Base-by-base conservation (phyloP, 2,113 vertebrate species). In the Bostrychus sinensis region DNA sequence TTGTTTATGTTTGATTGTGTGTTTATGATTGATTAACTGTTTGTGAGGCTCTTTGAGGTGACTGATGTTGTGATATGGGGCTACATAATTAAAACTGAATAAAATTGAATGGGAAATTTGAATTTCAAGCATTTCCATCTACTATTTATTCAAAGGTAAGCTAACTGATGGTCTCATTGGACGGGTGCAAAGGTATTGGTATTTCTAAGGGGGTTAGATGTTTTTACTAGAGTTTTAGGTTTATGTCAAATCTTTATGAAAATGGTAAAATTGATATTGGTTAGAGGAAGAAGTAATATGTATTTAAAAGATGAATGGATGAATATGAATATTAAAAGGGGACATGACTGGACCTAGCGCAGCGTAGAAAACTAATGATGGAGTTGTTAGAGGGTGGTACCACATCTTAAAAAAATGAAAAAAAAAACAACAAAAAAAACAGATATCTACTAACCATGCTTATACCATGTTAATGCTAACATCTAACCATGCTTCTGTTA, bases 341-440 rank as follows among this genome's bases (percentile, higher is more conserved):
- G n/a, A 63, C 13, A 36, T 17, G 38, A 25, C 3, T 36, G 48
- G 25, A 23, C 25, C 23, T 22, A 3, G 20, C 32, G 28, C 6
- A 36, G 26, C 13, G 32, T 50, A 34, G 14, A 48, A n/a, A 73
- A 69, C 68, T 80, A 82, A 75, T 70, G 75, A 78, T 54, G 51
- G 76, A 80, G 83, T 78, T 80, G 86, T 86, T 84, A 88, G 80
- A 90, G 66, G 82, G 84, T 86, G 89, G 87, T 82, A 85, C 83
- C 81, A 85, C 83, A 70, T 69, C 57, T 28, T 56, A 12, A 25
- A 56, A 62, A 34, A 12, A 32, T 25, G 28, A 50, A n/a, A 43
- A 43, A 51, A 63, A 76, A 50, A n/a, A n/a, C n/a, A n/a, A 14
- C 57, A 51, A 72, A 65, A 22, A 78, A 80, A 75, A 20, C n/a